Evolutionary conservation across 2,888 invertebrate species (phyloP).

Genomic region (Leptogaster cylindrica): DNA sequence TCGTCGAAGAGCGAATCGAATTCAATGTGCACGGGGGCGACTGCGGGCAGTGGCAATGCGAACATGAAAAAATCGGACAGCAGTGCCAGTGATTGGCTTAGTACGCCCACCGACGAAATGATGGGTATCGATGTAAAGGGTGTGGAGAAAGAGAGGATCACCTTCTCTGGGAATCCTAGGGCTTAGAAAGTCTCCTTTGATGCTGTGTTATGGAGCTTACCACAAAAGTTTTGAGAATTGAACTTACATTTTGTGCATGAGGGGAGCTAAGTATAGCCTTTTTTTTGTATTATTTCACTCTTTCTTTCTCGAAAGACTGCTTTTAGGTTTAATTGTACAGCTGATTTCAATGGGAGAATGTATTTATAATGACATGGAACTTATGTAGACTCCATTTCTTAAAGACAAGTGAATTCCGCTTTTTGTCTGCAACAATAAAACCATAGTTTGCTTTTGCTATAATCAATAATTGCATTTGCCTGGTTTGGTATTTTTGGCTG

Average conservation of each 20-base stretch:
- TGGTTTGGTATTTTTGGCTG: no score
- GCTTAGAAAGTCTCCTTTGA: not conserved
- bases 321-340: no score
- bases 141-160: constrained; percentile 51
- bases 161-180: constrained; percentile 30
- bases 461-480: no score
- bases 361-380: no score
- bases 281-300: not conserved
- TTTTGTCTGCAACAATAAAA: no score
- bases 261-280: constrained; percentile 26
- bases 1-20: constrained; percentile 50
- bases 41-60: constrained; percentile 28
- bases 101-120: constrained; percentile 53
- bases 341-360: no score
- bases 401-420: no score
- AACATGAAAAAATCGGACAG: constrained; percentile 52
- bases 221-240: constrained; percentile 36
- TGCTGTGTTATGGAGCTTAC: constrained; percentile 33
- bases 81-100: constrained; percentile 52
- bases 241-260: constrained; percentile 11
- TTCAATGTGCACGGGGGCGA: constrained; percentile 48
- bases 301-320: constrained; percentile 8
- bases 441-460: no score
- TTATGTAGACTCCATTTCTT: no score
- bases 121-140: constrained; percentile 53